Evolutionary conservation across 2,888 invertebrate genomes (phyloP), one percentile per base, ranked within the genome.

Genomic region (Hirtodrosophila alboralis): DNA sequence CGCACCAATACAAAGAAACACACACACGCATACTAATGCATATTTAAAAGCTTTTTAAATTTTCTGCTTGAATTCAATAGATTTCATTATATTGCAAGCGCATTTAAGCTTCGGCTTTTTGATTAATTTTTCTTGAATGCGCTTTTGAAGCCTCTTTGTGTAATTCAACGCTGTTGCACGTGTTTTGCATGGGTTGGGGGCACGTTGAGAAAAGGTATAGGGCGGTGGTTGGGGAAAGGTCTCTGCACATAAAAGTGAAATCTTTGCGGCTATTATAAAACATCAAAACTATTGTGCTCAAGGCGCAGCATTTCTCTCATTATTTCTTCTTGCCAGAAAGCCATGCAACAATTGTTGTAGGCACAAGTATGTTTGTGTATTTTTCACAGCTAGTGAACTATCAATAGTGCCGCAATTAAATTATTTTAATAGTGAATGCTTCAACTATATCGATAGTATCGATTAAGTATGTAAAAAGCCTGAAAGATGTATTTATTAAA

Each of bases 231-330:
- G 47, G 45, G 16, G 26, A 41, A 26, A 56, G 37, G 57, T 51
- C 75, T 40, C 57, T 65, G 70, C n/a, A 40, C 66, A 38, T 70
- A 83, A 84, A 79, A 79, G 78, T 86, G 86, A 79, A 79, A 79
- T 84, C 80, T 86, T 38, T 44, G 37, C 18, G 33, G 41, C 61
- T 59, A 61, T 85, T 75, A 78, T 77, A 81, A 81, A 73, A 84
- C 45, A 56, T 36, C 10, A 23, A 21, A 48, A 26, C 16, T 34
- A 27, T 33, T 38, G 53, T 53, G 31, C 37, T 13, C 7, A 36
- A 12, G n/a, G 21, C 6, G 34, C 37, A 27, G 44, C 43, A 34
- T 69, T 69, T 68, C 75, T 37, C 56, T 26, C 51, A 48, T 47
- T 43, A 43, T 53, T 73, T 68, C 31, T 54, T 45, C 31, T 54